phyloP scores from a whole-genome alignment of 1,140 invertebrate species.

The Zaprionus tsacasi region DNA sequence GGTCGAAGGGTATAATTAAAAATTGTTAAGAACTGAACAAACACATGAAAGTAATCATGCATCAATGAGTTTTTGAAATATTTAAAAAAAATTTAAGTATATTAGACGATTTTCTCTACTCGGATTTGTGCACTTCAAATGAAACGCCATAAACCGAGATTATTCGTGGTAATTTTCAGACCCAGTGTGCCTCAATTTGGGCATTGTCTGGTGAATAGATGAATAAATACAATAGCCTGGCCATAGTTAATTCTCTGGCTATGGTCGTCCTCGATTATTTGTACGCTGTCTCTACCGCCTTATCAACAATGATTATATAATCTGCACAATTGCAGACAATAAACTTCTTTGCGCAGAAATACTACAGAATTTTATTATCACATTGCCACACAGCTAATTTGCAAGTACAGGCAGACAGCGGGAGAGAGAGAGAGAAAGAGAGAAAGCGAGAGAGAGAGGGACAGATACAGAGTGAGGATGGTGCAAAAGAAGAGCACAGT shows the following conservation, averaged over 20 bases:
- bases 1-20: too few relatives aligned
- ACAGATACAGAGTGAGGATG: conserved; percentile 14
- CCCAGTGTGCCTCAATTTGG: background rate
- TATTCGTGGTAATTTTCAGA: background rate
- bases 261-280: background rate
- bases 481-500: conserved; percentile 57
- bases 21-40: too few relatives aligned
- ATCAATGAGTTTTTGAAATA: too few relatives aligned
- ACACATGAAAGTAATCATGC: too few relatives aligned
- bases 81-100: too few relatives aligned
- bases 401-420: conserved; percentile 29
- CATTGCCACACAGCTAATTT: conserved; percentile 77
- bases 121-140: too few relatives aligned
- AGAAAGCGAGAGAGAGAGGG: background rate
- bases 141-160: too few relatives aligned
- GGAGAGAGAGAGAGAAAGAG: background rate
- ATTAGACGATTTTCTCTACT: too few relatives aligned
- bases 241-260: conserved; percentile 9
- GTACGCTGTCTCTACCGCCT: conserved; percentile 7
- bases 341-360: conserved; percentile 69
- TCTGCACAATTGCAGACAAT: conserved; percentile 77
- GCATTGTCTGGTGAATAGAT: background rate
- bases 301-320: conserved; percentile 62
- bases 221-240: conserved; percentile 4
- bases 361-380: conserved; percentile 71